These are phyloP conservation scores for Neodiprion lecontei DNA, from an alignment of 1,140 invertebrate genomes.

Conservation along the genomic window DNA sequence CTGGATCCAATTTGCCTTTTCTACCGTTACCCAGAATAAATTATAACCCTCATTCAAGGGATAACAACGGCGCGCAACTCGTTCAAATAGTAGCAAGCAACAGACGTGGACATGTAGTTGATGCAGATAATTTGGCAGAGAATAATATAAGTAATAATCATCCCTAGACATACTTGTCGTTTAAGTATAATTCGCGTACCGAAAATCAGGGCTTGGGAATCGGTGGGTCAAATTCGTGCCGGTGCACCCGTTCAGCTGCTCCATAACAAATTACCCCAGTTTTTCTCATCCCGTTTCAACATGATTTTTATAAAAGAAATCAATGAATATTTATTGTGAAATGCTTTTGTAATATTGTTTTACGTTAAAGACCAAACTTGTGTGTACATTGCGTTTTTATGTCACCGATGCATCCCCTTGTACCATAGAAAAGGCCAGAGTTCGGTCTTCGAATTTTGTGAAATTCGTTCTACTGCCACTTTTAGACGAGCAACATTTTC, in stretches of 20 bases:
- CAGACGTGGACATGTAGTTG: not conserved
- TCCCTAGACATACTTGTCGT: too few species aligned
- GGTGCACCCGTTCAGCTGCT: too few species aligned
- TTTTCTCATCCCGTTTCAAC: not conserved
- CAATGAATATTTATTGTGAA: not conserved
- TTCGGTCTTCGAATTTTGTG: too few species aligned
- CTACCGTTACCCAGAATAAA: not conserved
- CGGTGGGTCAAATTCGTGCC: too few species aligned
- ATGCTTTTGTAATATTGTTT: not conserved
- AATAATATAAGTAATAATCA: not conserved
- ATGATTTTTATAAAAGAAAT: not conserved
- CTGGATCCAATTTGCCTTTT: slow-evolving; percentile 13
- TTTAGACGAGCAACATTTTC: too few species aligned
- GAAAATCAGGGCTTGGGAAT: too few species aligned
- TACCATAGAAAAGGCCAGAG: too few species aligned
- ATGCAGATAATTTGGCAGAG: not conserved
- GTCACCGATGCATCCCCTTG: too few species aligned
- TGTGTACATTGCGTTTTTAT: too few species aligned
- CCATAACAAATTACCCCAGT: too few species aligned
- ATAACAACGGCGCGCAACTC: not conserved
- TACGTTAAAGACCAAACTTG: not conserved
- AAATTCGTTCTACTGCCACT: too few species aligned
- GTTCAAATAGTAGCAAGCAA: not conserved
- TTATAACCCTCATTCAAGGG: not conserved
- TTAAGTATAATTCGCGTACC: too few species aligned